Percentiles rank a stretch among this genome's conserved stretches.
Evolutionary conservation across 2,113 vertebrate species (phyloP).

Genomic region (Sciurus niger): DNA sequence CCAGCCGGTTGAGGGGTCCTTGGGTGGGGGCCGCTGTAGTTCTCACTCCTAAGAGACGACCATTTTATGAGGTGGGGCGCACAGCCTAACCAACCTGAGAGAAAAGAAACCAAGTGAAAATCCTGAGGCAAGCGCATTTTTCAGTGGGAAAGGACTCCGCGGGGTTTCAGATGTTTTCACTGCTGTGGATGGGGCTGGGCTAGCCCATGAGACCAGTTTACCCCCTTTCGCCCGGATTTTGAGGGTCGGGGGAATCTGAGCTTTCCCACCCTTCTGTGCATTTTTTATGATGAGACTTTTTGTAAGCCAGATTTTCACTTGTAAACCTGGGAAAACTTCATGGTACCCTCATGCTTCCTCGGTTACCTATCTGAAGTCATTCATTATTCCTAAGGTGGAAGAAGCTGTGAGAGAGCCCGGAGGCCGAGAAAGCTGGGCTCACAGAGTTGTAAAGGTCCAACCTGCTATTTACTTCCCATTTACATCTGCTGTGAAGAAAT

Average conservation of each 20-base stretch:
- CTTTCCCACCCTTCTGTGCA: not conserved
- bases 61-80: constrained; percentile 60
- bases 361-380: not conserved
- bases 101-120: constrained; percentile 31
- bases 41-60: not conserved
- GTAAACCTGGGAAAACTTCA: not conserved
- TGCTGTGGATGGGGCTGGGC: not conserved
- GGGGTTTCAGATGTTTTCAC: not conserved
- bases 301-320: not conserved
- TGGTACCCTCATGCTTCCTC: not conserved
- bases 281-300: not conserved
- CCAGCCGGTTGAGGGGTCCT: not conserved
- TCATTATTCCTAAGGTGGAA: not conserved
- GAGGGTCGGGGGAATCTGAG: not conserved
- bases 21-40: not conserved
- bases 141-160: not conserved
- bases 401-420: not conserved
- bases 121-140: not conserved
- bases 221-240: not conserved
- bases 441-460: constrained; percentile 11
- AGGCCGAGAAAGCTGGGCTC: constrained; percentile 3
- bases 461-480: constrained; percentile 47
- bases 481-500: constrained; percentile 60
- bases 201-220: not conserved
- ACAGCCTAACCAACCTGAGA: not conserved